Conservation (phyloP, 2,888 invertebrate genomes). For the Synanthedon tipuliformis region DNA sequence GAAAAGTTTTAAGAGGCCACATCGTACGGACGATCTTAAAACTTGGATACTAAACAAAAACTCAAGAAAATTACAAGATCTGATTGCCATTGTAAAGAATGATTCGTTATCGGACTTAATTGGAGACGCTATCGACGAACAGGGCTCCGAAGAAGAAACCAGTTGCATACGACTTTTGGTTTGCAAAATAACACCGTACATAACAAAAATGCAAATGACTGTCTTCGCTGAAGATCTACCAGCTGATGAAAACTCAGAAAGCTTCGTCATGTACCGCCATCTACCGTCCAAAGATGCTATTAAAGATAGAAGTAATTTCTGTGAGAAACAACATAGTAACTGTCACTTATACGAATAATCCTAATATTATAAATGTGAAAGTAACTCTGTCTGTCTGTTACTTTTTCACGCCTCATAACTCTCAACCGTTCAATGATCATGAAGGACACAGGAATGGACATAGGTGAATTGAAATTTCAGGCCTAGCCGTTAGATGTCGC, state of each 20-base stretch:
- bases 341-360: conserved; percentile 50
- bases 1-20: conserved; percentile 25
- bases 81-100: conserved; percentile 72
- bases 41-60: conserved; percentile 75
- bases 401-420: no score
- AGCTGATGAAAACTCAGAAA: conserved; percentile 30
- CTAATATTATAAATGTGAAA: no score
- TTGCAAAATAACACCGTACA: conserved; percentile 82
- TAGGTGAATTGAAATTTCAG: no score
- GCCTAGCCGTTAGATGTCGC: no score
- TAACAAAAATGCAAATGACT: conserved; percentile 82
- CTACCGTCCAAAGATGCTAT: conserved; percentile 73
- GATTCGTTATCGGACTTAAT: conserved; percentile 72
- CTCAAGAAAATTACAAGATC: conserved; percentile 63
- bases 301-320: conserved; percentile 68
- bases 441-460: no score
- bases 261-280: conserved; percentile 68
- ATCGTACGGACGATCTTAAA: conserved; percentile 32
- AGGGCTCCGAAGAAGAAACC: conserved; percentile 70
- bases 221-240: conserved; percentile 53
- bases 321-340: conserved; percentile 71
- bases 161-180: conserved; percentile 78
- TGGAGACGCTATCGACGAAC: conserved; percentile 68
- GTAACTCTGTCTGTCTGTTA: no score
- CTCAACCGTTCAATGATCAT: no score